phyloP scores from a whole-genome alignment of 2,797 vertebrate species.

The Leptodactylus fallax region DNA sequence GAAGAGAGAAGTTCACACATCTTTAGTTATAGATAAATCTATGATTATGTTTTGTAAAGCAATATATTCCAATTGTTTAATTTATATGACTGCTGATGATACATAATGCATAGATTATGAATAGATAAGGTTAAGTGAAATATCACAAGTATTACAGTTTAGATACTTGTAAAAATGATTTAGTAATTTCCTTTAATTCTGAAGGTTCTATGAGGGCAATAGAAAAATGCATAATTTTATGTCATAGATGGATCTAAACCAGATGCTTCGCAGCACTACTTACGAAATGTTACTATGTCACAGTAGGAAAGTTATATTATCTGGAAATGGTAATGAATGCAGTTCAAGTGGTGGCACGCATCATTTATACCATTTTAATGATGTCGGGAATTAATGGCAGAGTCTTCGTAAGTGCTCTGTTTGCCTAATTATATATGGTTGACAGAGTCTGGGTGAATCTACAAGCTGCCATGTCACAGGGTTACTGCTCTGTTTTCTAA shows the following conservation, averaged over 20 bases:
- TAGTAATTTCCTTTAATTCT: not conserved
- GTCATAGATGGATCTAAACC: not conserved
- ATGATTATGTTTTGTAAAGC: not conserved
- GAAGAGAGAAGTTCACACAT: no score
- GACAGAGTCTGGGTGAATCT: constrained; percentile 30
- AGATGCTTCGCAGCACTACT: constrained; percentile 48
- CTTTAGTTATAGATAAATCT: not conserved
- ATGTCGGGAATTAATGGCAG: constrained; percentile 51
- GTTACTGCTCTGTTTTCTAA: constrained; percentile 42
- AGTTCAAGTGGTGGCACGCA: constrained; percentile 41
- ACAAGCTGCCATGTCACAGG: constrained; percentile 46
- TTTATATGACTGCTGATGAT: not conserved
- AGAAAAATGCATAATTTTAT: constrained; percentile 4
- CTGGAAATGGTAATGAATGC: constrained; percentile 43
- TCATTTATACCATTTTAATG: constrained; percentile 58
- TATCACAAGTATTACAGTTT: not conserved
- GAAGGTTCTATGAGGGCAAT: constrained; percentile 1
- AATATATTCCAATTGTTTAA: not conserved
- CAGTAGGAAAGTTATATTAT: constrained; percentile 57
- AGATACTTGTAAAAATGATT: not conserved
- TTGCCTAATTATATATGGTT: constrained; percentile 57
- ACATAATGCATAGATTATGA: not conserved
- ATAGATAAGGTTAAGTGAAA: not conserved
- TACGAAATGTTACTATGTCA: constrained; percentile 35
- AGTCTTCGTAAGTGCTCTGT: constrained; percentile 26